Conservation (phyloP, 2,113 vertebrate species). For the Pelecanoides urinatrix region DNA sequence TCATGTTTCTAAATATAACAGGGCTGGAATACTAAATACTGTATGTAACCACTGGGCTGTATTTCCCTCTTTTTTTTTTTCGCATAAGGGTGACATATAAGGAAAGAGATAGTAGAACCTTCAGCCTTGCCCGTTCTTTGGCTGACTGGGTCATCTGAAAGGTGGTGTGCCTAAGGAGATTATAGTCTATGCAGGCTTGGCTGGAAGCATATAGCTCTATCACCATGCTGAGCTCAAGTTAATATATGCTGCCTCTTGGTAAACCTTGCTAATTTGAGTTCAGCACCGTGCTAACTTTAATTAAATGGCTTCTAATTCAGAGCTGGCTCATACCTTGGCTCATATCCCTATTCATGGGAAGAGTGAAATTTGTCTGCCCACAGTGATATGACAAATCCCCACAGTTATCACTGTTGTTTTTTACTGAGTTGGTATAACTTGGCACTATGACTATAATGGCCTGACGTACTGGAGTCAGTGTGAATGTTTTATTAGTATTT, state of each 20-base stretch:
- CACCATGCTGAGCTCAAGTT: not conserved
- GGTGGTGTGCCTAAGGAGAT: not conserved
- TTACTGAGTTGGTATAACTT: not conserved
- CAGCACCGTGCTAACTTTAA: slow-evolving; percentile 10
- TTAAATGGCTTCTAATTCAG: slow-evolving; percentile 31
- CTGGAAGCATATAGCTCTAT: not conserved
- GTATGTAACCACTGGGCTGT: not conserved
- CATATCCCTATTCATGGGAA: not conserved
- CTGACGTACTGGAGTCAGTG: not conserved
- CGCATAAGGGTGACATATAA: accelerated
- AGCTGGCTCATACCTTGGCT: slow-evolving; percentile 12
- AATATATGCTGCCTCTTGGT: not conserved
- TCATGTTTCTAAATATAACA: not conserved
- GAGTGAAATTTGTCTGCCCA: not conserved
- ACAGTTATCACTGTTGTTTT: not conserved
- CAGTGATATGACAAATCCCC: not conserved
- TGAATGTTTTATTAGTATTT: not conserved
- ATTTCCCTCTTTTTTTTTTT: not conserved
- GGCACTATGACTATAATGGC: not conserved
- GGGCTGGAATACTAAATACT: not conserved
- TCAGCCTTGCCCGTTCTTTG: not conserved
- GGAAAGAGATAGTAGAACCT: not conserved
- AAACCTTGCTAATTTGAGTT: slow-evolving; percentile 25
- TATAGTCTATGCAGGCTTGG: not conserved
- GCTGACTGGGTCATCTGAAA: not conserved